Base-by-base conservation (phyloP, 1,140 invertebrate species). In the Trachymyrmex cornetzi region DNA sequence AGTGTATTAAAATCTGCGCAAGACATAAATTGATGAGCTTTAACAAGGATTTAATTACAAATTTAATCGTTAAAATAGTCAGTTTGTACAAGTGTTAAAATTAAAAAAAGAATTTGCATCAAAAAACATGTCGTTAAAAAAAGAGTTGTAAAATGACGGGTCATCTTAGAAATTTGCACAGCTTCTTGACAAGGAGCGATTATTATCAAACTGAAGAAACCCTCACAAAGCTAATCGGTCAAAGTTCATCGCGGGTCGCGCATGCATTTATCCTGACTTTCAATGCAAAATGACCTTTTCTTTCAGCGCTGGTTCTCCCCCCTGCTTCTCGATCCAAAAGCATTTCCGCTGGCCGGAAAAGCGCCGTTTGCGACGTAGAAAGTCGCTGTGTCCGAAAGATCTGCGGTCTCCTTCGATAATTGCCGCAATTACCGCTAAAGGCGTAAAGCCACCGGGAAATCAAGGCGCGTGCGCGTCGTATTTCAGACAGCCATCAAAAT, bases 201-300 rank as follows among this genome's bases (percentile, higher is more conserved):
- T 74, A 61, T 74, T 74, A 84, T 27, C 22, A 48, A 84, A 61
- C 38, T 16, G 34, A 34, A 38, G 24, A 69, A 71, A 66, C 34
- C 22, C 30, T 67, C 38, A 34, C 69, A 61, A 84, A 74, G 69
- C 55, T 74, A 84, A 84, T 84, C 80, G 80, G 69, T 84, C 69
- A 84, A 84, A 84, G 80, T 84, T 84, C 80, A 74, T 27, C 38
- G 38, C 16, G 16, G 34, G 22, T 81, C 22, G 48, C 48, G 22
- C 55, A 14, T 34, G 53, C 80, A 61, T 84, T 84, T 84, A 75
- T 63, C 38, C 14, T 38, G 67, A 74, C 55, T 74, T 84, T 84
- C 55, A 57, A 34, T 19, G 27, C 55, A 24, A 74, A 84, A 84
- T 75, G 80, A 74, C 38, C 80, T 84, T 74, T 84, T 75, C 38